A percentile compares a stretch with the other conserved stretches of the same genome.
phyloP scores from a whole-genome alignment of 2,888 invertebrate genomes.

The Eristalinus sepulchralis region DNA sequence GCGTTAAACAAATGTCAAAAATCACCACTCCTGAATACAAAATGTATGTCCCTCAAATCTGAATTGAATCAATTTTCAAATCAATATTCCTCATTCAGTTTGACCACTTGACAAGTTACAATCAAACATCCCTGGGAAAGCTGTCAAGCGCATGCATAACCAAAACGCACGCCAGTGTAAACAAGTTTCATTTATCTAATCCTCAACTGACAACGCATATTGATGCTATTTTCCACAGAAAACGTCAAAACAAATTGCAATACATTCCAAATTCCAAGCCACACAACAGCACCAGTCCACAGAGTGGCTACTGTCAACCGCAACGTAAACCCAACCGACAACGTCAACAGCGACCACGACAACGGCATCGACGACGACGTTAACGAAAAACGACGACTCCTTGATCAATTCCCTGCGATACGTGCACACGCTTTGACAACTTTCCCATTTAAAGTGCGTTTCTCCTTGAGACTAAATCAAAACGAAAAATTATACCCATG shows the following conservation, averaged over 20 bases:
- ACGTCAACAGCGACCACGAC: not conserved
- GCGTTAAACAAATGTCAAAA: not conserved
- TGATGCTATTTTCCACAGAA: constrained; percentile 44
- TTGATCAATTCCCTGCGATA: constrained; percentile 58
- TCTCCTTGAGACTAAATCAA: constrained; percentile 67
- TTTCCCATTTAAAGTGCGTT: constrained; percentile 71
- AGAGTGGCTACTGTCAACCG: not conserved
- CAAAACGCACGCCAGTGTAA: constrained; percentile 15
- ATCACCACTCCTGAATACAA: not conserved
- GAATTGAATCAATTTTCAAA: not conserved
- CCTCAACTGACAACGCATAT: constrained; percentile 50
- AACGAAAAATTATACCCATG: constrained; percentile 73
- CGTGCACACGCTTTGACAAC: constrained; percentile 59
- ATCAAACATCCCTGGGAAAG: not conserved
- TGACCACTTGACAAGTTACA: not conserved
- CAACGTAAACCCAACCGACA: not conserved
- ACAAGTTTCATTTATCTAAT: constrained; percentile 61
- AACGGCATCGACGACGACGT: constrained; percentile 29
- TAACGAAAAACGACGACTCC: constrained; percentile 49
- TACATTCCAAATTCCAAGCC: constrained; percentile 61
- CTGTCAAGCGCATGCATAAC: not conserved
- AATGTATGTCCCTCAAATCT: not conserved
- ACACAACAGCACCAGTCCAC: constrained; percentile 40
- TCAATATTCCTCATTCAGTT: not conserved
- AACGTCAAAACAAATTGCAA: constrained; percentile 70